Percentiles rank a stretch among this genome's conserved stretches.
Evolutionary conservation across 2,113 vertebrate genomes (phyloP).

Genomic region (Varanus salvator): DNA sequence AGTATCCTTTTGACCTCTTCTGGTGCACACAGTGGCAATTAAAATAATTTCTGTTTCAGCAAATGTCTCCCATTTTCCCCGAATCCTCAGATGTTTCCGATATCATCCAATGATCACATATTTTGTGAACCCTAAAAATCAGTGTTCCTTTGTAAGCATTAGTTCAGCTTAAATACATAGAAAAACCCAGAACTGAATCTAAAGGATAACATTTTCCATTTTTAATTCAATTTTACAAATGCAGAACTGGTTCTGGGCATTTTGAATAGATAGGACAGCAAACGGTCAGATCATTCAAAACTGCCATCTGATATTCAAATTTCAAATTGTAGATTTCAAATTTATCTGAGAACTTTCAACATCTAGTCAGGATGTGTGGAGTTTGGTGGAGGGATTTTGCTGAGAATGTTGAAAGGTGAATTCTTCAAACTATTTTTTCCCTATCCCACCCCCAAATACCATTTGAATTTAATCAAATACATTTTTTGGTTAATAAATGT

Average conservation of each 20-base stretch:
- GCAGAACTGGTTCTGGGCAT: neutral
- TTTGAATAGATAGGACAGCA: neutral
- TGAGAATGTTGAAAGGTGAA: too few species aligned
- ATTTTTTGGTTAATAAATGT: neutral
- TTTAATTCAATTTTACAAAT: neutral
- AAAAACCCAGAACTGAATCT: neutral
- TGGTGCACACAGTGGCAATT: neutral
- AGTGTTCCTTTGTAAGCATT: neutral
- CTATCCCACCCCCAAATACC: neutral
- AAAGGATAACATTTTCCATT: neutral
- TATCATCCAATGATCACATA: neutral
- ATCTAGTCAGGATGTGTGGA: too few species aligned
- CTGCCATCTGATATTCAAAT: neutral
- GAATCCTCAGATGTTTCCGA: neutral
- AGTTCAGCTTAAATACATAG: neutral
- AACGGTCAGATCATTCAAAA: neutral
- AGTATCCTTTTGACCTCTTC: neutral
- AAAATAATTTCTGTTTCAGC: neutral
- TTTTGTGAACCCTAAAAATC: neutral
- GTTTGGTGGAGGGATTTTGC: neutral
- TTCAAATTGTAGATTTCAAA: neutral
- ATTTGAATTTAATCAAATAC: neutral
- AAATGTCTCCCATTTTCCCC: neutral
- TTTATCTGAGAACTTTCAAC: neutral
- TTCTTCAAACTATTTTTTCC: too few species aligned